Percentiles rank a stretch among this genome's conserved stretches.
Conservation (phyloP, 2,797 vertebrate species). For the Basileuterus tristriatus region DNA sequence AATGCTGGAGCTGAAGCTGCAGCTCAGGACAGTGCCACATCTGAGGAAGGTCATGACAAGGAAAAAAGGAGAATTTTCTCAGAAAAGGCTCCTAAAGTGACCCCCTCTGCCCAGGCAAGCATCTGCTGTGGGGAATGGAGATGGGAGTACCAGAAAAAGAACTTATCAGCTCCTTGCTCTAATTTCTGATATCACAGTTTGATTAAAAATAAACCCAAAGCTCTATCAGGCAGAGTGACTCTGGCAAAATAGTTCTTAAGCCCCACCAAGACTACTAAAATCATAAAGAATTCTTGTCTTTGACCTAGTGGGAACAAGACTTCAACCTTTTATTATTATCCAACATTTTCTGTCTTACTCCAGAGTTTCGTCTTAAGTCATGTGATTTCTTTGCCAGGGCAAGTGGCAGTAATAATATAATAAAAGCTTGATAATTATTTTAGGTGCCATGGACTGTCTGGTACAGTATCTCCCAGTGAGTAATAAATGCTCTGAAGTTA, state of each 20-base stretch:
- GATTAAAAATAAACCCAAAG: not conserved
- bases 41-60: not conserved
- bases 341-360: not conserved
- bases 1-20: not conserved
- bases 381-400: not conserved
- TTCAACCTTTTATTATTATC: not conserved
- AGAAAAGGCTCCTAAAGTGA: not conserved
- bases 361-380: not conserved
- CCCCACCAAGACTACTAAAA: not conserved
- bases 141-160: not conserved
- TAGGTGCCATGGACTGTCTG: constrained; percentile 31
- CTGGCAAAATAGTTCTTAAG: not conserved
- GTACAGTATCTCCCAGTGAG: constrained; percentile 16
- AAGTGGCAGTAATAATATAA: not conserved
- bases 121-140: not conserved
- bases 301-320: not conserved
- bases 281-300: constrained; percentile 7
- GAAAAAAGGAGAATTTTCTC: not conserved
- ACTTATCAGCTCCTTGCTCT: not conserved
- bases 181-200: not conserved
- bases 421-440: constrained; percentile 18
- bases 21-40: not conserved
- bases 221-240: not conserved
- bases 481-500: constrained; percentile 48
- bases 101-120: not conserved